These are phyloP conservation scores for Poeciliopsis turrubarensis DNA, from an alignment of 2,113 vertebrate species.

Conservation along the genomic window DNA sequence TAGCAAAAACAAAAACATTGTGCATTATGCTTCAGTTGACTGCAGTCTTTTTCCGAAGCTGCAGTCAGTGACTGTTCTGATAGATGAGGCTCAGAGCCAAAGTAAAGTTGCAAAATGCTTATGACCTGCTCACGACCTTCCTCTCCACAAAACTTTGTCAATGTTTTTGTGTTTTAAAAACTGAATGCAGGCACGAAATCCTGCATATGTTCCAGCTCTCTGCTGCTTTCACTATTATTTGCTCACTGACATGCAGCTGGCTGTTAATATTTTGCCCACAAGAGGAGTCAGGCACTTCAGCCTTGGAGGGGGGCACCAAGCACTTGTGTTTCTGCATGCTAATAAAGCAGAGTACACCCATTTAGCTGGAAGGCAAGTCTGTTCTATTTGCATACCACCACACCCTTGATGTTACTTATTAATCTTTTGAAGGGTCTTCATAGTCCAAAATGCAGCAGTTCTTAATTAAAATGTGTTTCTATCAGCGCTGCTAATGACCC, in stretches of 20 bases:
- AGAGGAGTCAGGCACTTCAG: conserved; percentile 64
- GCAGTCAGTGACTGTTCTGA: neutral
- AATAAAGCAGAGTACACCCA: conserved; percentile 42
- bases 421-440: conserved; percentile 57
- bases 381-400: conserved; percentile 66
- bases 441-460: conserved; percentile 52
- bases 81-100: neutral
- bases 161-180: neutral
- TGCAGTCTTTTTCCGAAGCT: neutral
- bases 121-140: conserved; percentile 22
- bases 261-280: conserved; percentile 62
- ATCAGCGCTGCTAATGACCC: conserved; percentile 57
- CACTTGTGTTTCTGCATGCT: conserved; percentile 57
- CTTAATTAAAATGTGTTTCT: conserved; percentile 63
- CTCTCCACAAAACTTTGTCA: neutral
- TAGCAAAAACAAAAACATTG: neutral
- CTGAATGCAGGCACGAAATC: conserved; percentile 23
- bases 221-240: conserved; percentile 56
- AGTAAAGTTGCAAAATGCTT: conserved; percentile 1
- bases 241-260: conserved; percentile 64
- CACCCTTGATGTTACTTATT: conserved; percentile 58
- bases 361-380: conserved; percentile 68
- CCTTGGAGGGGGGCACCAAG: conserved; percentile 33
- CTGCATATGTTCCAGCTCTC: conserved; percentile 39
- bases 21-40: neutral